Evolutionary conservation across 2,113 vertebrate species (phyloP).

Genomic region (Actinemys pallida): DNA sequence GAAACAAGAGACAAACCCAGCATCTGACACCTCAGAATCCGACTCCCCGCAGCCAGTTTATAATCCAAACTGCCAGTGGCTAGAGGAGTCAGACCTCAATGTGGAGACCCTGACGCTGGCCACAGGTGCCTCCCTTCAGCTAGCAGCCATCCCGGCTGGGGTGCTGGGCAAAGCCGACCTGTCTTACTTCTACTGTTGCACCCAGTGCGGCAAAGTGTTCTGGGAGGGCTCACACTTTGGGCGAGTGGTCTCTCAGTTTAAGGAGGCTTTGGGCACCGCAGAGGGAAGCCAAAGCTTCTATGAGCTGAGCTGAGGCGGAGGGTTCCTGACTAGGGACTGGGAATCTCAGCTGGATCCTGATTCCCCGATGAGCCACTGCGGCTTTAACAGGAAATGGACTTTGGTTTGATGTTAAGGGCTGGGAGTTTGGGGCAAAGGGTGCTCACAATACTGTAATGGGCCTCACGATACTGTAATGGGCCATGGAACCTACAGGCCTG

Average conservation of each 20-base stretch:
- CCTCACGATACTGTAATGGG: not conserved
- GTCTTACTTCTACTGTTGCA: conserved; percentile 84
- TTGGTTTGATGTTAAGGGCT: not conserved
- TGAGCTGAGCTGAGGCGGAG: not conserved
- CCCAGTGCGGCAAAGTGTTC: conserved; percentile 89
- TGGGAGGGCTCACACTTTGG: conserved; percentile 92
- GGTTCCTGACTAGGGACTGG: fast-evolving
- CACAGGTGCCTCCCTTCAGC: conserved; percentile 74
- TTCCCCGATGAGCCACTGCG: not conserved
- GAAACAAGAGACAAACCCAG: fast-evolving
- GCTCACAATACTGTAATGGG: not conserved
- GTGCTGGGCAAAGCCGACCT: conserved; percentile 77
- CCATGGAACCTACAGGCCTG: not conserved
- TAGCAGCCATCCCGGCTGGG: conserved; percentile 74
- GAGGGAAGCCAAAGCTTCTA: not conserved
- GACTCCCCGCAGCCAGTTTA: not conserved
- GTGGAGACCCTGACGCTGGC: not conserved
- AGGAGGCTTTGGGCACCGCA: conserved; percentile 72
- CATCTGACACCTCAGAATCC: fast-evolving
- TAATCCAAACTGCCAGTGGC: conserved; percentile 60
- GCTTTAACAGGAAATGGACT: not conserved
- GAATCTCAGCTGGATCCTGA: fast-evolving
- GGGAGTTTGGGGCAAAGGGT: fast-evolving
- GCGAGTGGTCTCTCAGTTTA: conserved; percentile 80
- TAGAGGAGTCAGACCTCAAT: conserved; percentile 45